These are phyloP conservation scores for Hemaris fuciformis DNA, from an alignment of 2,888 invertebrate genomes.

Conservation along the genomic window DNA sequence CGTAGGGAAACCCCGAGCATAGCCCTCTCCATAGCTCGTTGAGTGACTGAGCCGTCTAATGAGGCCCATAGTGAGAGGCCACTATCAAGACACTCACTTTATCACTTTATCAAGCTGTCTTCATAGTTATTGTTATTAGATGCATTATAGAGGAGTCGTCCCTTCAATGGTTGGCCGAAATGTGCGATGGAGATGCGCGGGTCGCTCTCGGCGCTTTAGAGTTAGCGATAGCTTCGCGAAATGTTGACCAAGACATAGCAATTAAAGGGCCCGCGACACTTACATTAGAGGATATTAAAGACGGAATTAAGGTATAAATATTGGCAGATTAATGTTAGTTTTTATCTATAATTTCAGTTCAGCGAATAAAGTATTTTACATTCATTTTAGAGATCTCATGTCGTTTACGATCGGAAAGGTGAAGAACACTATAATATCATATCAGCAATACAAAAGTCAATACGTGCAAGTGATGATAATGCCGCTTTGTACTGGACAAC, in stretches of 20 bases:
- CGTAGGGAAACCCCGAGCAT: no score
- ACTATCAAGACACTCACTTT: no score
- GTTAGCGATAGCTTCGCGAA: constrained; percentile 83
- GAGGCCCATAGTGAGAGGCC: no score
- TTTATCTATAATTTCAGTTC: neutral
- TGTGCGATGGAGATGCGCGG: constrained; percentile 91
- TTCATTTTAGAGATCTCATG: constrained; percentile 83
- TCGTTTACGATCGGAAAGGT: constrained; percentile 89
- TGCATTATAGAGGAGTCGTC: constrained; percentile 80
- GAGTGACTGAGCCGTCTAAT: no score
- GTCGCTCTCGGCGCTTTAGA: constrained; percentile 89
- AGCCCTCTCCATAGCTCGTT: no score
- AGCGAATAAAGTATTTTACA: neutral
- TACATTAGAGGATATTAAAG: constrained; percentile 85
- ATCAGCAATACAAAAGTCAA: constrained; percentile 91
- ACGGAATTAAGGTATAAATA: constrained; percentile 83
- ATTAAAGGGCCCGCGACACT: constrained; percentile 68
- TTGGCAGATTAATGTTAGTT: neutral
- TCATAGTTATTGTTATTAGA: no score
- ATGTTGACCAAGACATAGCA: constrained; percentile 41
- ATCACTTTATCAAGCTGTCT: no score
- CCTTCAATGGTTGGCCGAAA: constrained; percentile 86
- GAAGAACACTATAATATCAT: constrained; percentile 92
- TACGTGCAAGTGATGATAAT: constrained; percentile 89
- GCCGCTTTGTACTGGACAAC: constrained; percentile 92